phyloP scores from a whole-genome alignment of 2,113 vertebrate species.

The Siniperca chuatsi region DNA sequence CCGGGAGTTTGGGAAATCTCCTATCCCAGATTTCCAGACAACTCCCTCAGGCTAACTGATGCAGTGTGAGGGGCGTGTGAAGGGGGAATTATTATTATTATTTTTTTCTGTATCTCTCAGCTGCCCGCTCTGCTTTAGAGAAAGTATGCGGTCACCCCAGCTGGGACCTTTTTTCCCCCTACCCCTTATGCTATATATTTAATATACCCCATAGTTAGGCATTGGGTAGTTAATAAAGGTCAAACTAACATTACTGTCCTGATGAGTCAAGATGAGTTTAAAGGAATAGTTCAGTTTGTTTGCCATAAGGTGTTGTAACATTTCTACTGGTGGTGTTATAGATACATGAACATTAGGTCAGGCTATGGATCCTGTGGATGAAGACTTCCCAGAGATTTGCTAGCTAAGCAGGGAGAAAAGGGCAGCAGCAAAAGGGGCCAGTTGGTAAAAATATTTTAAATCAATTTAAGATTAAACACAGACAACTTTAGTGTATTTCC shows the following conservation, averaged over 20 bases:
- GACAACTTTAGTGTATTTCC: neutral
- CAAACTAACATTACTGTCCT: neutral
- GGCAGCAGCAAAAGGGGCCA: neutral
- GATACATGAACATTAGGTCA: neutral
- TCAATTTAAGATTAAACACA: too few species aligned
- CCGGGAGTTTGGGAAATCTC: conserved; percentile 18
- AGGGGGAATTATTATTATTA: neutral
- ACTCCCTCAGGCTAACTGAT: conserved; percentile 39
- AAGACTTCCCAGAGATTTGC: neutral
- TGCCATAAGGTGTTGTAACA: neutral
- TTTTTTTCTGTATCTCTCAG: conserved; percentile 9
- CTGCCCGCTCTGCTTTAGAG: conserved; percentile 5
- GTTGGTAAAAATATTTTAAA: neutral
- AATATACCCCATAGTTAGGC: neutral
- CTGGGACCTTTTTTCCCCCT: neutral
- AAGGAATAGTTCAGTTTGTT: neutral
- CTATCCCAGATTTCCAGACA: conserved; percentile 30
- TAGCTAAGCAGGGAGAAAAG: neutral
- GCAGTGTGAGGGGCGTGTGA: conserved; percentile 22
- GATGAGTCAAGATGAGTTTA: neutral
- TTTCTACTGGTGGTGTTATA: neutral
- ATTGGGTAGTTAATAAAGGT: neutral
- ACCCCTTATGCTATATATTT: conserved; percentile 5
- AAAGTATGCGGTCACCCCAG: conserved; percentile 5
- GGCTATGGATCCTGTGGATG: neutral